These are phyloP conservation scores for Pseudanteris insignis DNA, from an alignment of 2,888 invertebrate species.

Conservation along the genomic window DNA sequence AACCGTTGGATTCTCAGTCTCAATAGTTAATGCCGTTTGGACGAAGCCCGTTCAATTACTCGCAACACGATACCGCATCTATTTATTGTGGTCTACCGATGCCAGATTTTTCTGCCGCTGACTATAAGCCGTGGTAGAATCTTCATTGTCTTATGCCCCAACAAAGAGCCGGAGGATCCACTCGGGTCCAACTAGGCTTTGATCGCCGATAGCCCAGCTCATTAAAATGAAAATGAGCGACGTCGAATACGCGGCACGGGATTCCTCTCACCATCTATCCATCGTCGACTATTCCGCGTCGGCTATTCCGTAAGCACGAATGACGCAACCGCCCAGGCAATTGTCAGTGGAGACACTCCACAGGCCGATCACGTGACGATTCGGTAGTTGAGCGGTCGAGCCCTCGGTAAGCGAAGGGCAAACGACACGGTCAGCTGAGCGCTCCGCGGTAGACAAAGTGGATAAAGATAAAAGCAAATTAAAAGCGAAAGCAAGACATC, in stretches of 20 bases:
- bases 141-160: too few species aligned
- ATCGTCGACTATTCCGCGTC: background rate
- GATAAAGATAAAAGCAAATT: slow-evolving; percentile 44
- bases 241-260: slow-evolving; percentile 12
- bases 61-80: slow-evolving; percentile 60
- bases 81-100: too few species aligned
- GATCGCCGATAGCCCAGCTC: too few species aligned
- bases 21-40: slow-evolving; percentile 58
- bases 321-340: slow-evolving; percentile 7
- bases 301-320: slow-evolving; percentile 14
- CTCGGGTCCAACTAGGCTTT: too few species aligned
- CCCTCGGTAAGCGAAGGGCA: slow-evolving; percentile 6
- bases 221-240: slow-evolving; percentile 35
- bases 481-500: slow-evolving; percentile 55
- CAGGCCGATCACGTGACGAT: slow-evolving; percentile 17
- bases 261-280: background rate
- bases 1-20: slow-evolving; percentile 46
- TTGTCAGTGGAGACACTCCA: background rate
- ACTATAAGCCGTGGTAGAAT: too few species aligned
- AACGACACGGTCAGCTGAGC: background rate
- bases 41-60: slow-evolving; percentile 61
- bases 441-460: background rate
- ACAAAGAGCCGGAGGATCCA: too few species aligned
- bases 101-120: too few species aligned
- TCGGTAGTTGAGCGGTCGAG: slow-evolving; percentile 12